phyloP scores from a whole-genome alignment of 2,888 invertebrate species.

The Aphodius sticticus region DNA sequence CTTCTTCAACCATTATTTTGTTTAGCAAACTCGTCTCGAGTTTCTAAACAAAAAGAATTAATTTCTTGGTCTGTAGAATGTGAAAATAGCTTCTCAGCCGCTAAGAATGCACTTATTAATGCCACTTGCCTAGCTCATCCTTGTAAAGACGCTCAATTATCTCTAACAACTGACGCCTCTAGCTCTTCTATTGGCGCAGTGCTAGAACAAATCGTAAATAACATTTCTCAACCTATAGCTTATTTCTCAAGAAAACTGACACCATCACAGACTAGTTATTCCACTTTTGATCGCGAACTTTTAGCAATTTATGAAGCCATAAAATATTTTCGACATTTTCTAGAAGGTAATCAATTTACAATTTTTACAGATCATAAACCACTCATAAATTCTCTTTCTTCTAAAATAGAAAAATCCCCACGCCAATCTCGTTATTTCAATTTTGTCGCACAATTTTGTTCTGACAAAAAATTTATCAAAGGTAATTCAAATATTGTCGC shows the following conservation, averaged over 20 bases:
- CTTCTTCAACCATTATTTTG: slow-evolving; percentile 4
- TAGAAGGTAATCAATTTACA: slow-evolving; percentile 52
- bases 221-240: slow-evolving; percentile 51
- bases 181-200: slow-evolving; percentile 54
- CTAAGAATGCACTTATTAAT: slow-evolving; percentile 33
- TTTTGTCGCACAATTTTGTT: slow-evolving; percentile 37
- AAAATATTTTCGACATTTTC: slow-evolving; percentile 52
- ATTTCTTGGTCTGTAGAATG: slow-evolving; percentile 9
- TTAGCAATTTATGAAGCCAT: slow-evolving; percentile 54
- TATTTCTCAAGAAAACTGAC: slow-evolving; percentile 54
- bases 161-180: slow-evolving; percentile 54
- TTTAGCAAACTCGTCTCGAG: background rate
- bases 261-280: slow-evolving; percentile 51
- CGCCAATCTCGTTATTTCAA: slow-evolving; percentile 38
- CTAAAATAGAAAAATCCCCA: slow-evolving; percentile 25
- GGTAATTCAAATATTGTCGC: slow-evolving; percentile 38
- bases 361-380: slow-evolving; percentile 51
- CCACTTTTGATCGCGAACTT: slow-evolving; percentile 56
- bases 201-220: slow-evolving; percentile 50
- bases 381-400: background rate
- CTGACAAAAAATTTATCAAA: slow-evolving; percentile 33
- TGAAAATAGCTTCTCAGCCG: background rate
- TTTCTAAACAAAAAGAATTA: slow-evolving; percentile 7
- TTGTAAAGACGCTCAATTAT: slow-evolving; percentile 43
- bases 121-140: slow-evolving; percentile 41